These are phyloP conservation scores for Exocentrus adspersus DNA, from an alignment of 2,888 invertebrate genomes.

Conservation along the genomic window DNA sequence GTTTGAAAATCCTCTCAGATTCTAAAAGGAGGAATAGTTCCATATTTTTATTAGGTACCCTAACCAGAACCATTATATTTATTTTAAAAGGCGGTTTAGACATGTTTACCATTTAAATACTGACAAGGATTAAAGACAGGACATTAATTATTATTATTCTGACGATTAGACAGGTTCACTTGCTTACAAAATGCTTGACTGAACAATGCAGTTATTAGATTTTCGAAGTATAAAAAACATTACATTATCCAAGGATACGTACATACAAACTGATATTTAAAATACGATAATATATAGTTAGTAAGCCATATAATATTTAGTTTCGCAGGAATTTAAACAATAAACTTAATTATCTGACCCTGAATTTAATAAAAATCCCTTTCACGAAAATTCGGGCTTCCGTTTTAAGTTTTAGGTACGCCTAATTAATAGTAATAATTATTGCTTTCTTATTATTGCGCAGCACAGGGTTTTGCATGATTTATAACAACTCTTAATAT, in stretches of 20 bases:
- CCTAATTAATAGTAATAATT: not conserved
- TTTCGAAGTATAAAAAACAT: not conserved
- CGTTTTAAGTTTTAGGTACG: conserved; percentile 5
- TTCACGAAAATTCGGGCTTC: conserved; percentile 26
- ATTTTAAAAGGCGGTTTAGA: too few relatives aligned
- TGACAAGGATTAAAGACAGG: not conserved
- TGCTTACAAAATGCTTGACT: not conserved
- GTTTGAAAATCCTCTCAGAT: too few relatives aligned
- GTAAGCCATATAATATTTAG: conserved; percentile 18
- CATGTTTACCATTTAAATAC: too few relatives aligned
- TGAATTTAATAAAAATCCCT: conserved; percentile 13
- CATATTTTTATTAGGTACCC: too few relatives aligned
- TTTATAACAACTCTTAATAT: not conserved
- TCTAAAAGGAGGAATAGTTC: too few relatives aligned
- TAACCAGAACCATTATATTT: too few relatives aligned
- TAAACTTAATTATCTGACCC: conserved; percentile 18
- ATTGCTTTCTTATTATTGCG: conserved; percentile 8
- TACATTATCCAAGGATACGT: not conserved
- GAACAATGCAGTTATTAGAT: not conserved
- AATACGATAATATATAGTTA: conserved; percentile 5
- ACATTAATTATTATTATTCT: conserved; percentile 5
- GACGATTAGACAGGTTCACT: not conserved
- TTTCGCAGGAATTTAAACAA: conserved; percentile 19
- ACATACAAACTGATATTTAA: not conserved
- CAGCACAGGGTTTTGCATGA: not conserved